Conservation (phyloP, 2,888 invertebrate genomes). For the Apoda limacodes region DNA sequence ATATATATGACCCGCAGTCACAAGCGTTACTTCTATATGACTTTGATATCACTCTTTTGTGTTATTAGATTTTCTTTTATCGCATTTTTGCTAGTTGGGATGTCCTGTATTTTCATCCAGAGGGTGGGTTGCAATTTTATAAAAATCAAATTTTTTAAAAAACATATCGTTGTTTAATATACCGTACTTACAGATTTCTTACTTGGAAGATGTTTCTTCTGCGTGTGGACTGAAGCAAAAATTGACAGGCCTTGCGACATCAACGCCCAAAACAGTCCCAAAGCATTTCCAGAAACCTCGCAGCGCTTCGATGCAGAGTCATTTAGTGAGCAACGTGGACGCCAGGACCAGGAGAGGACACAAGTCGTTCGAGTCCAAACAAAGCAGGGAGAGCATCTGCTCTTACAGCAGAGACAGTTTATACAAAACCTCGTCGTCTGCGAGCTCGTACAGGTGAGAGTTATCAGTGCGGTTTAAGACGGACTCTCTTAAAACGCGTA, state of each 20-base stretch:
- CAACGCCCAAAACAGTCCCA: too few species aligned
- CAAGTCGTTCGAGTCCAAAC: constrained; percentile 18
- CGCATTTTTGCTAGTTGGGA: too few species aligned
- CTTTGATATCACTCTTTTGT: too few species aligned
- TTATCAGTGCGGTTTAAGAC: too few species aligned
- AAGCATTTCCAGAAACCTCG: constrained; percentile 32
- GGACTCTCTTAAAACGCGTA: too few species aligned
- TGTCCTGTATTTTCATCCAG: too few species aligned
- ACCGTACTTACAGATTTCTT: constrained; percentile 42
- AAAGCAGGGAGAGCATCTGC: constrained; percentile 26
- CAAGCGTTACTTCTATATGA: too few species aligned
- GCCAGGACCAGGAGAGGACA: constrained; percentile 14
- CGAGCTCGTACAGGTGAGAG: constrained; percentile 28
- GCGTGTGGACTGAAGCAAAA: constrained; percentile 38
- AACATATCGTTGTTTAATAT: too few species aligned
- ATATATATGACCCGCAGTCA: too few species aligned
- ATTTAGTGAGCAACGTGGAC: constrained; percentile 9
- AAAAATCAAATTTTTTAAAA: too few species aligned
- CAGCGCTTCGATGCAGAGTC: constrained; percentile 35
- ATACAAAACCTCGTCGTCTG: constrained; percentile 31
- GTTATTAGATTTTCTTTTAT: too few species aligned
- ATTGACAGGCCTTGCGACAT: constrained; percentile 34
- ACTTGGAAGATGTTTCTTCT: constrained; percentile 47
- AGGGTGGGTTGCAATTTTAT: too few species aligned
- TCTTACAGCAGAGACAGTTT: constrained; percentile 33